phyloP scores from a whole-genome alignment of 2,113 vertebrate species.

The Ovibos moschatus region DNA sequence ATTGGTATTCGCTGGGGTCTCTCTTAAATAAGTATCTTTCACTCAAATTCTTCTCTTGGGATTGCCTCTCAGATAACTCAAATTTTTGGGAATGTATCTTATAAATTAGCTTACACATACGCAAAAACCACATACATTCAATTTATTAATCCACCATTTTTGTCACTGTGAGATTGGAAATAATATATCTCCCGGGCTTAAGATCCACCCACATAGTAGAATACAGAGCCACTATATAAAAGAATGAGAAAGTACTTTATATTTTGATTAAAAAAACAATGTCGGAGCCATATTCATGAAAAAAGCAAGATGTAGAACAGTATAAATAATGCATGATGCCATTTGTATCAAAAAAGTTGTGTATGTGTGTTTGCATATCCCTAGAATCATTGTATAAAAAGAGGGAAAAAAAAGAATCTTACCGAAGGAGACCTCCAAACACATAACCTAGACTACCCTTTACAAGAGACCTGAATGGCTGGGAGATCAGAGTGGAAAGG shows the following conservation, averaged over 20 bases:
- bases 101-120: background rate
- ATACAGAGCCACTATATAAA: background rate
- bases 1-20: background rate
- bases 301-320: slow-evolving; percentile 3
- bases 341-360: background rate
- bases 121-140: background rate
- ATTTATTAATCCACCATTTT: slow-evolving; percentile 42
- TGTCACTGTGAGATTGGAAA: background rate
- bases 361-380: background rate
- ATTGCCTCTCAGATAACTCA: background rate
- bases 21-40: background rate
- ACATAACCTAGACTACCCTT: background rate
- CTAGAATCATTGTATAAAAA: background rate
- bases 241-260: background rate
- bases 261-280: background rate
- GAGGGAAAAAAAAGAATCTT: background rate
- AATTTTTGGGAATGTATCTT: background rate
- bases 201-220: background rate
- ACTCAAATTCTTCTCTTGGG: background rate
- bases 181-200: background rate
- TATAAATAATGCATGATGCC: background rate
- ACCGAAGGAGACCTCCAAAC: background rate
- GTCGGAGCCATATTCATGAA: background rate
- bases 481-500: background rate
- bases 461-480: background rate